Base-by-base conservation (phyloP, 2,888 invertebrate species). In the Hipparchia sbordonii region DNA sequence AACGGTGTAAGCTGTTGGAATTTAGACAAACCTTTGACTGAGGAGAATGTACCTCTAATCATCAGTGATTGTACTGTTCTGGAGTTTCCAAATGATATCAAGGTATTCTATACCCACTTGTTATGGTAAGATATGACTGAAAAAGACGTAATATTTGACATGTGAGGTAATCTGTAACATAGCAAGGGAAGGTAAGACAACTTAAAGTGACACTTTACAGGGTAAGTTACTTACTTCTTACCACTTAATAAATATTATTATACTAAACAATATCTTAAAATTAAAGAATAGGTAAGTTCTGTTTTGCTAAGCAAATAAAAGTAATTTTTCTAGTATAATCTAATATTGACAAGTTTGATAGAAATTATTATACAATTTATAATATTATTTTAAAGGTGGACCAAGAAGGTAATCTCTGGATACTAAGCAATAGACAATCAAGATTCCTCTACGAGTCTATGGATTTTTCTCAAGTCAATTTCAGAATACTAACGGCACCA, bases 1-100 rank as follows among this genome's bases (percentile, higher is more conserved):
- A 96, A 97, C 82, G 96, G 96, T 0, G 89, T 97, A 7, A 96
- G 96, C 2, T 97, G 97, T 84, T 97, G 97, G 97, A 96, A 97
- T 80, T 90, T 94, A 0, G 90, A 93, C 8, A 94, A 93, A 73
- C 94, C 95, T 0, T 94, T 96, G 74, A 94, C 87, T 33, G 84
- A 94, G 0, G 94, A 95, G 2, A 96, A 95, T 77, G 89, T 95
- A 77, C 96, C 94, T 1, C 85, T 96, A 0, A 94, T 96, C 2
- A 95, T 95, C n/a, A 95, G 95, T 72, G 96, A 97, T 83, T 95
- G 95, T 69, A 94, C 95, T 70, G 90, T 95, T 12, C 84, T 97
- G 76, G 94, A 96, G 56, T 97, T 97, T 82, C 96, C 97, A 0
- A 97, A 96, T 79, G 97, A 97, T 79, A 83, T 97, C 67, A 95